Percentiles rank a stretch among this genome's conserved stretches.
These are phyloP conservation scores for Brachyhypopomus occidentalis DNA, from an alignment of 2,113 vertebrate genomes.

Conservation along the genomic window DNA sequence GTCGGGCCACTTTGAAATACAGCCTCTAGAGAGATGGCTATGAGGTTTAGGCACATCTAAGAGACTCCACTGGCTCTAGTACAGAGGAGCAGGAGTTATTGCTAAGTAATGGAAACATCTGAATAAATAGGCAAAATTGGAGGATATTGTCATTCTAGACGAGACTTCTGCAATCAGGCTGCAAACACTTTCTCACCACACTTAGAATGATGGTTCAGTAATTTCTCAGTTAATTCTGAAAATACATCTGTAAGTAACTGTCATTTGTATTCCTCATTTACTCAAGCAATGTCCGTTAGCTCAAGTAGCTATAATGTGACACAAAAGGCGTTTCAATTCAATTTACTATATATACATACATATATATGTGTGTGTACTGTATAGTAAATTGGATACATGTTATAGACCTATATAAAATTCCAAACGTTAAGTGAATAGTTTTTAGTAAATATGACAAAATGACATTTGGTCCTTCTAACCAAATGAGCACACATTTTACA, in stretches of 20 bases:
- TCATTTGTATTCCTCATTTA: slow-evolving; percentile 3
- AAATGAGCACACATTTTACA: too few species aligned
- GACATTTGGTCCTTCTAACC: too few species aligned
- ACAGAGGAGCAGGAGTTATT: not conserved
- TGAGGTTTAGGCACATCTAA: too few species aligned
- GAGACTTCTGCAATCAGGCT: not conserved
- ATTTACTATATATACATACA: too few species aligned
- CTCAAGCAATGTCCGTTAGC: not conserved
- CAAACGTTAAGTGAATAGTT: too few species aligned
- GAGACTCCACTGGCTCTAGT: not conserved
- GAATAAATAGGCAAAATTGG: not conserved
- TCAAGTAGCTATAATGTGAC: not conserved
- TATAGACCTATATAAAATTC: too few species aligned
- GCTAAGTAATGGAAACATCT: not conserved
- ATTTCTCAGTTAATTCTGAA: slow-evolving; percentile 9
- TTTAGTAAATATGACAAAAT: too few species aligned
- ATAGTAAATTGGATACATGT: too few species aligned
- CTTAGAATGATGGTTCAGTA: not conserved
- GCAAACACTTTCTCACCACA: not conserved
- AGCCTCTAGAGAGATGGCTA: too few species aligned
- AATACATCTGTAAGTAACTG: slow-evolving; percentile 2
- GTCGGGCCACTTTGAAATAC: not conserved
- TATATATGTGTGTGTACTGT: too few species aligned
- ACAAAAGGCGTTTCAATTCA: too few species aligned
- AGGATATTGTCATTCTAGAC: not conserved